Conservation (phyloP, 2,888 invertebrate species). For the Dioctria linearis region DNA sequence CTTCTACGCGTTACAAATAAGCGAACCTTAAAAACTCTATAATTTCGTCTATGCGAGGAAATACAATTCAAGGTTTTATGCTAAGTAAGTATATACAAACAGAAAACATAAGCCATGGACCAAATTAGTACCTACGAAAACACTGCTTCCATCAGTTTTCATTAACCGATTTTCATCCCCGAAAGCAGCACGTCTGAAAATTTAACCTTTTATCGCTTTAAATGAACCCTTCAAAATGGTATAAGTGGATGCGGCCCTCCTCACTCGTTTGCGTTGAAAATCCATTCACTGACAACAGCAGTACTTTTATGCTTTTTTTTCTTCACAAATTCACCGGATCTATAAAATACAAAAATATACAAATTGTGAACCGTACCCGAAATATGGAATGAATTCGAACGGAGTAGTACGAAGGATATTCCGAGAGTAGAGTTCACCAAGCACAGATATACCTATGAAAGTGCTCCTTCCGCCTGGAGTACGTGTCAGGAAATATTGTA, state of each 20-base stretch:
- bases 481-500: conserved; percentile 24
- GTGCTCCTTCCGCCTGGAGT: conserved; percentile 3
- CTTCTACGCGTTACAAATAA: too few relatives aligned
- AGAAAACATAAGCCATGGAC: too few relatives aligned
- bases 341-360: background rate
- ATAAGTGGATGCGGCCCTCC: background rate
- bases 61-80: too few relatives aligned
- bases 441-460: background rate
- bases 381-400: background rate
- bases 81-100: too few relatives aligned
- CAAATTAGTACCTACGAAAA: too few relatives aligned
- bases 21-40: too few relatives aligned
- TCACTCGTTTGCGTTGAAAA: background rate
- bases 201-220: background rate
- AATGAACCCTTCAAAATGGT: background rate
- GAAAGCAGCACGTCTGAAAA: background rate
- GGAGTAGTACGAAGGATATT: background rate
- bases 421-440: background rate
- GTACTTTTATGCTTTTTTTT: background rate
- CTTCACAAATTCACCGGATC: background rate
- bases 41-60: too few relatives aligned
- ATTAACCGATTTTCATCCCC: too few relatives aligned
- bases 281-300: background rate
- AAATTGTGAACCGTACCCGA: background rate
- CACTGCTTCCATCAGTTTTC: too few relatives aligned